Percentiles rank a stretch among this genome's conserved stretches.
phyloP scores from a whole-genome alignment of 1,140 invertebrate genomes.

The Hypothenemus hampei region DNA sequence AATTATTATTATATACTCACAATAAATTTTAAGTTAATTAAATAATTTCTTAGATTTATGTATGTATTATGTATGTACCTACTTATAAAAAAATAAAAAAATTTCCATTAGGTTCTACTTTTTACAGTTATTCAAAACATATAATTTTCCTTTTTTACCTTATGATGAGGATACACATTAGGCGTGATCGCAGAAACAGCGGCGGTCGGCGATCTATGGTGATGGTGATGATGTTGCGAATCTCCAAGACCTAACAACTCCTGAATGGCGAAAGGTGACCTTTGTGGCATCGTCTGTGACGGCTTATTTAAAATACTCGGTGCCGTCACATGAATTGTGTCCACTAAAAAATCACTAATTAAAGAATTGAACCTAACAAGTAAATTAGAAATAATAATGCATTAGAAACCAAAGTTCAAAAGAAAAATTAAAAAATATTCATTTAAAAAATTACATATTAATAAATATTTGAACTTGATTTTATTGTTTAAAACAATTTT shows the following conservation, averaged over 20 bases:
- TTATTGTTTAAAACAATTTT: too few species aligned
- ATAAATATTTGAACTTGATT: too few species aligned
- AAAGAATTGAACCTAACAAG: background rate
- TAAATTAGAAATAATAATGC: background rate
- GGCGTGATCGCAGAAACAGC: constrained; percentile 46
- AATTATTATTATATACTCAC: too few species aligned
- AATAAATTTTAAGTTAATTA: too few species aligned
- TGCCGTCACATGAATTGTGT: constrained; percentile 45
- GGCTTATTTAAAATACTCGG: constrained; percentile 46
- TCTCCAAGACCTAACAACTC: constrained; percentile 75
- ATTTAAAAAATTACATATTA: too few species aligned
- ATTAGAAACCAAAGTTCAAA: background rate
- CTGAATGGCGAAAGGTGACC: constrained; percentile 88
- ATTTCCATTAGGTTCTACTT: too few species aligned
- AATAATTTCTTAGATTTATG: too few species aligned
- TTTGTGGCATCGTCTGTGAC: constrained; percentile 63
- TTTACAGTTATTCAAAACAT: too few species aligned
- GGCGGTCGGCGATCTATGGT: constrained; percentile 49
- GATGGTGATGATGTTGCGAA: constrained; percentile 48
- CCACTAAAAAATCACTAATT: constrained; percentile 28
- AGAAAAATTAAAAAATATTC: constrained; percentile 3
- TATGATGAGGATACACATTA: constrained; percentile 43
- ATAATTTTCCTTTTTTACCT: too few species aligned
- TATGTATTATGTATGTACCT: too few species aligned
- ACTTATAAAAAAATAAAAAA: too few species aligned